Percentiles rank a stretch among this genome's conserved stretches.
Conservation (phyloP, 1,140 invertebrate genomes). For the Pseudomyrmex pallidus region DNA sequence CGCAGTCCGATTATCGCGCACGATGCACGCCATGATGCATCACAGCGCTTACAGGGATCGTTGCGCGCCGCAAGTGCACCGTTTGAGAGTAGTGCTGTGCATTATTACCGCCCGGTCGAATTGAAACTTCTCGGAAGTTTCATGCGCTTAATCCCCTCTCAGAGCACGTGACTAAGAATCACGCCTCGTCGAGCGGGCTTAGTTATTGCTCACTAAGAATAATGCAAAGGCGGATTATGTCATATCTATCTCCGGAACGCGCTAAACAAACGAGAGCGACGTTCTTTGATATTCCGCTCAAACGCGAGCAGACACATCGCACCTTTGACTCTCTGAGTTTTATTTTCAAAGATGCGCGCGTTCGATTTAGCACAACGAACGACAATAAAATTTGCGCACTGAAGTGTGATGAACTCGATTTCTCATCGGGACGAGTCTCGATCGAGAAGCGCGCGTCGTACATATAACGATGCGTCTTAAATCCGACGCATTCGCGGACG, state of each 20-base stretch:
- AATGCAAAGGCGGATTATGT: neutral
- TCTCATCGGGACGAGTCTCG: neutral
- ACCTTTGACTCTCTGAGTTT: too few species aligned
- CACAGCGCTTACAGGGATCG: conserved; percentile 37
- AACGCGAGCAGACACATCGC: neutral
- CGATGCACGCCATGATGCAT: conserved; percentile 51
- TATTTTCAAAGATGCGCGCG: neutral
- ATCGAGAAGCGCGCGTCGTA: neutral
- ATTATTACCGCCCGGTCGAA: conserved; percentile 30
- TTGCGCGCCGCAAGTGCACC: conserved; percentile 34
- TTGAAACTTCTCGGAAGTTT: conserved; percentile 59
- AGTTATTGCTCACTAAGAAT: neutral
- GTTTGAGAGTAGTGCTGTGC: conserved; percentile 25
- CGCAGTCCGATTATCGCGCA: conserved; percentile 24
- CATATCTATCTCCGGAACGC: neutral
- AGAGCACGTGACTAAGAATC: conserved; percentile 35
- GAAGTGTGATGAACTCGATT: neutral
- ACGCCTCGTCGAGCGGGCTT: conserved; percentile 6
- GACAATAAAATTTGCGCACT: neutral
- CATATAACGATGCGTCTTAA: conserved; percentile 27
- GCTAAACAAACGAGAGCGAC: neutral
- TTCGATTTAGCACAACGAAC: neutral
- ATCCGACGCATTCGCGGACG: neutral
- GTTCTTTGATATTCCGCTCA: neutral
- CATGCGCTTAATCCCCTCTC: conserved; percentile 44